Evolutionary conservation across 2,888 invertebrate species (phyloP), one percentile per base, ranked within the genome.

Genomic region (Oxyteleia sp.): DNA sequence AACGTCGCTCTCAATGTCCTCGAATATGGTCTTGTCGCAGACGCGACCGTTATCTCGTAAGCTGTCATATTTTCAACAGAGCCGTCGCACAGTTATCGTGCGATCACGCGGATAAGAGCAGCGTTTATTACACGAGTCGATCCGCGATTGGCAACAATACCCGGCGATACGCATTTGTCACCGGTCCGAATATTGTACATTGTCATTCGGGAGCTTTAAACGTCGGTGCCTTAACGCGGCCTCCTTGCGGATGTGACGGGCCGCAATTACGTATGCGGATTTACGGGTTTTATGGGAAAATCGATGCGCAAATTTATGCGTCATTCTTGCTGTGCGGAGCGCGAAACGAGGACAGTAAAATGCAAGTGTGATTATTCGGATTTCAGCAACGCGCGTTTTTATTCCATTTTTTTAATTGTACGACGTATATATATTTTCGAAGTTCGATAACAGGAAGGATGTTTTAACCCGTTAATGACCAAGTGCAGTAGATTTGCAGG

Each of bases 21-120:
- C 51, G 43, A 72, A 72, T 64, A 64, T 53, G 55, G 51, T 41
- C 53, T 29, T 38, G 69, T 61, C 69, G 20, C 43, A 16, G 16
- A 59, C 26, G 38, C 20, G 41, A 32, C 51, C 49, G 64, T 71
- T 64, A 75, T 82, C 75, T 75, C 49, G 38, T 18, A 38, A 32
- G 51, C 81, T 76, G 82, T 75, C 82, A 76, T 71, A 75, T 75
- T 82, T 82, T 55, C 63, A 75, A 16, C 64, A 41, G 32, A 18
- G 16, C 1, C 16, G 53, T 45, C 51, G 47, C 55, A 11, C 71
- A 55, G 57, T 80, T 72, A 66, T 75, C 69, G 74, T 38, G 35
- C 38, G 81, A 69, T 75, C 75, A 69, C 81, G 59, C 38, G 18
- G 23, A 32, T 32, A 20, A 26, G 49, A 59, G 23, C 55, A 7